These are phyloP conservation scores for Lateolabrax maculatus DNA, from an alignment of 2,797 vertebrate genomes.

Conservation along the genomic window DNA sequence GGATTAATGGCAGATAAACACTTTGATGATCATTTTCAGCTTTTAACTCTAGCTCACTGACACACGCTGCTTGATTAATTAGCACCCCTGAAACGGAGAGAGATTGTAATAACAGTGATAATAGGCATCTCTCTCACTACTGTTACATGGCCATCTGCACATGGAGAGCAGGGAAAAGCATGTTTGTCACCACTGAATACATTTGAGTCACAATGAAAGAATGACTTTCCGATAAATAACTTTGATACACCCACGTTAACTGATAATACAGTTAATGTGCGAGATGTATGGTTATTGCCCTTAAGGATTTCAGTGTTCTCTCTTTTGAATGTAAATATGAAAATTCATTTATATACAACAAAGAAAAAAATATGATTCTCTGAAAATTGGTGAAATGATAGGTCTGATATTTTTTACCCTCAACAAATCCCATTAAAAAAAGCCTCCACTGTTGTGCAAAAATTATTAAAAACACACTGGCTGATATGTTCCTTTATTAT, in stretches of 20 bases:
- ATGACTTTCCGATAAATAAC: background rate
- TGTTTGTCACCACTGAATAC: conserved; percentile 4
- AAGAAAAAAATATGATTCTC: background rate
- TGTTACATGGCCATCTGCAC: conserved; percentile 27
- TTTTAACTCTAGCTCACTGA: conserved; percentile 56
- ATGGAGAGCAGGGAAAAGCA: background rate
- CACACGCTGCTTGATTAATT: conserved; percentile 60
- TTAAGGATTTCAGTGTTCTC: background rate
- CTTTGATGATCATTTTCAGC: conserved; percentile 56
- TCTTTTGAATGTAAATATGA: background rate
- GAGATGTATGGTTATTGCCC: background rate
- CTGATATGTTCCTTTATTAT: background rate
- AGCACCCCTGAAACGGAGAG: conserved; percentile 41
- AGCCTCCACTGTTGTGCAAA: background rate
- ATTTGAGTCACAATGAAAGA: conserved; percentile 3
- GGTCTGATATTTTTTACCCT: background rate
- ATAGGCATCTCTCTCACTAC: conserved; percentile 10
- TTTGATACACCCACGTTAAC: background rate
- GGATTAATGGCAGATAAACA: conserved; percentile 65
- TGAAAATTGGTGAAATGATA: background rate
- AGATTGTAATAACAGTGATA: conserved; percentile 31
- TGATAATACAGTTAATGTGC: background rate
- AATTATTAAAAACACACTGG: background rate
- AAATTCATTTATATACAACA: background rate
- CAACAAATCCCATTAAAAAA: background rate